These are phyloP conservation scores for Brachynemurus nebulosus DNA, from an alignment of 2,888 invertebrate genomes.

Conservation along the genomic window DNA sequence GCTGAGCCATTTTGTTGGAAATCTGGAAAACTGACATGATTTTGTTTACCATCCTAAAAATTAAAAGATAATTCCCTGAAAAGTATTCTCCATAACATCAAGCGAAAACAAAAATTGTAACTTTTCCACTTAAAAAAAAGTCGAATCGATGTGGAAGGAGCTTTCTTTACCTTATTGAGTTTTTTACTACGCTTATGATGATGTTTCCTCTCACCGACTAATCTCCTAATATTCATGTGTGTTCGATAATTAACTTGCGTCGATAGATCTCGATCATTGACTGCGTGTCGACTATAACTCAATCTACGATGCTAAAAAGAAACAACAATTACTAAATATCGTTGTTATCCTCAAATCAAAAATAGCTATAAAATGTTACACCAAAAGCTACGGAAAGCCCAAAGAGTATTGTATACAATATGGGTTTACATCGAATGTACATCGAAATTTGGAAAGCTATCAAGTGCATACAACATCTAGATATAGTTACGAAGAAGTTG, in stretches of 20 bases:
- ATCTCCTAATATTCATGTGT: slow-evolving; percentile 77
- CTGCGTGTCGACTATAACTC: slow-evolving; percentile 83
- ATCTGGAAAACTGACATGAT: slow-evolving; percentile 81
- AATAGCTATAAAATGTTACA: too few relatives aligned
- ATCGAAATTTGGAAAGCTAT: too few relatives aligned
- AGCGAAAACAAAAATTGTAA: too few relatives aligned
- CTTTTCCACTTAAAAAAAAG: too few relatives aligned
- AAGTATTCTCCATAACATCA: background rate
- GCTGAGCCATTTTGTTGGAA: slow-evolving; percentile 81
- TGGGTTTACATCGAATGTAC: too few relatives aligned
- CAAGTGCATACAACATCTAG: too few relatives aligned
- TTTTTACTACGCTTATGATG: slow-evolving; percentile 77
- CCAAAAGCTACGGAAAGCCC: too few relatives aligned
- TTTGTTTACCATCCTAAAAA: slow-evolving; percentile 68
- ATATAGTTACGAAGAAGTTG: too few relatives aligned
- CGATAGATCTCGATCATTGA: slow-evolving; percentile 74
- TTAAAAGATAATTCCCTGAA: background rate
- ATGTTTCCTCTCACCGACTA: slow-evolving; percentile 76
- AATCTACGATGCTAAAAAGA: slow-evolving; percentile 75
- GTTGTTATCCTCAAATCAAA: too few relatives aligned
- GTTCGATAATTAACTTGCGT: slow-evolving; percentile 79
- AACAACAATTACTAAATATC: too few relatives aligned
- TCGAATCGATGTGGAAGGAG: background rate
- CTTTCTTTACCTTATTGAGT: slow-evolving; percentile 50
- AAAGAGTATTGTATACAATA: too few relatives aligned